Base-by-base conservation (phyloP, 2,113 vertebrate genomes). In the Gadus chalcogrammus region DNA sequence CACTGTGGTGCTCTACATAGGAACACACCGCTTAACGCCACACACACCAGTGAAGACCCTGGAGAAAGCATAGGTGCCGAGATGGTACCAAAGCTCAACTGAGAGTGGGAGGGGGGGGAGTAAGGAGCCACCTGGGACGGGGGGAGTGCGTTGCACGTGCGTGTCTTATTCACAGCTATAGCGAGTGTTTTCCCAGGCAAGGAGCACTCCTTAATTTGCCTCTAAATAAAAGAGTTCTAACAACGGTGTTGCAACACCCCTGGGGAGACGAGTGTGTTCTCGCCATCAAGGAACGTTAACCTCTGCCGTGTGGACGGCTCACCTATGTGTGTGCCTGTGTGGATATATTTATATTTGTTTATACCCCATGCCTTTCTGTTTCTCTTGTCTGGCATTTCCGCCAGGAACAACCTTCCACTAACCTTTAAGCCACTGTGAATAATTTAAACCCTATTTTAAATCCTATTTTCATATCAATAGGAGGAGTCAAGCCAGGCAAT, bases 381-480 rank as follows among this genome's bases (percentile, higher is more conserved):
- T 80, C 83, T 79, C 67, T 88, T 88, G 8, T 48, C 42, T 48
- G 42, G 2, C 42, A 48, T 48, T 48, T 48, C 83, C 74, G 76
- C 90, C 93, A 93, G 92, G 94, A 96, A 95, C 95, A 97, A 96
- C 95, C 95, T 98, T 97, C 95, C 95, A 94, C 94, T 94, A 95
- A 97, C 96, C 96, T 97, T 98, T 94, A 96, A 92, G 94, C 92
- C 91, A 87, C 88, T 87, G 92, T 94, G 95, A 97, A 94, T 95
- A 93, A 96, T 96, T 95, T 80, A 88, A 93, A 93, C 94, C 94
- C 94, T 89, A 96, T 97, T 96, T 95, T 80, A 88, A 93, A 93
- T 94, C 94, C 94, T 89, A 96, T 97, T 97, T 96, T 95, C 94
- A 94, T 95, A 94, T 97, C 94, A 95, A 95, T 94, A 9, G 92